A percentile compares a stretch with the other conserved stretches of the same genome.
phyloP scores from a whole-genome alignment of 2,888 invertebrate genomes.

The Drosophila fungiperda region DNA sequence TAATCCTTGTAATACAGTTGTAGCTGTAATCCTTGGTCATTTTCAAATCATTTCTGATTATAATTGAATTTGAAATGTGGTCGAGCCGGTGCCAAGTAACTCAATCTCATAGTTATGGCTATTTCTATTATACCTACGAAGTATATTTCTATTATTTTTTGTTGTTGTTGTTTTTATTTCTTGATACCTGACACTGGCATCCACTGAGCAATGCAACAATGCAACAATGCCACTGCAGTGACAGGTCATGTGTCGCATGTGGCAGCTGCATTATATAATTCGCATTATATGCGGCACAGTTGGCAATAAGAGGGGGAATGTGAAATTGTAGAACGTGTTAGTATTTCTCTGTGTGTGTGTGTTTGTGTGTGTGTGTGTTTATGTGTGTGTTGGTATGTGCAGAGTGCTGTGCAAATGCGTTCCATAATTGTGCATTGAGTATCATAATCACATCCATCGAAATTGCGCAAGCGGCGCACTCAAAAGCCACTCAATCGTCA shows the following conservation, averaged over 20 bases:
- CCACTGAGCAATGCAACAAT: conserved; percentile 11
- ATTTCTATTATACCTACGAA: neutral
- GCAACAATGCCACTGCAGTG: neutral
- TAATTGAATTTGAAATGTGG: conserved; percentile 41
- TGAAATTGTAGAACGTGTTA: neutral
- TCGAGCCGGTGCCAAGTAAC: conserved; percentile 3
- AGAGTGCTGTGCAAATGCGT: conserved; percentile 14
- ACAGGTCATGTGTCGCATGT: neutral
- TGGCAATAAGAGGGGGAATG: neutral
- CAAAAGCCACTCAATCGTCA: conserved; percentile 33
- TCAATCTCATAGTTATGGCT: neutral
- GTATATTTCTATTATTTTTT: neutral
- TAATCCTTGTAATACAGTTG: conserved; percentile 10
- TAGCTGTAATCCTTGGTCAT: conserved; percentile 32
- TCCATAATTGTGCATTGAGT: conserved; percentile 76
- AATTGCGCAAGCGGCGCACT: conserved; percentile 55
- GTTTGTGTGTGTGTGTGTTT: neutral
- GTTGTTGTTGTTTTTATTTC: no score
- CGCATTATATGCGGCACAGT: neutral
- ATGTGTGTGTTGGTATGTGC: neutral
- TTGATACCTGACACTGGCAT: conserved; percentile 8
- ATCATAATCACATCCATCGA: conserved; percentile 61
- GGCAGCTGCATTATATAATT: conserved; percentile 2
- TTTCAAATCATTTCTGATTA: conserved; percentile 68
- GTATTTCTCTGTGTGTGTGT: neutral